These are phyloP conservation scores for Alligator sinensis DNA, from an alignment of 2,113 vertebrate genomes.

Conservation along the genomic window DNA sequence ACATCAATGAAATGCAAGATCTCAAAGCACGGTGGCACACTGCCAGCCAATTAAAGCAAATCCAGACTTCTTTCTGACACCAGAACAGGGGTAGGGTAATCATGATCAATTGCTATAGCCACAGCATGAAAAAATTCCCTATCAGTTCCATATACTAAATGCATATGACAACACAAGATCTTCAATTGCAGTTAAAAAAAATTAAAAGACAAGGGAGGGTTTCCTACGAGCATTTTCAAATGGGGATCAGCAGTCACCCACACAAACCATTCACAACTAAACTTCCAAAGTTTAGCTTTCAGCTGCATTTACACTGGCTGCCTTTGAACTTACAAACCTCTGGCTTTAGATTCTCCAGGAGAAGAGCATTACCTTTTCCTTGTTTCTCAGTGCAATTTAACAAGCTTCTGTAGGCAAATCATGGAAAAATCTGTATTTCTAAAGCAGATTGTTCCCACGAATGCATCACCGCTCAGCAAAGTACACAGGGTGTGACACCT, in stretches of 20 bases:
- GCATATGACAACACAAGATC: neutral
- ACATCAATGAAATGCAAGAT: neutral
- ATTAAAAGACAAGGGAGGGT: fast-evolving
- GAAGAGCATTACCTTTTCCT: neutral
- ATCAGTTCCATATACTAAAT: fast-evolving
- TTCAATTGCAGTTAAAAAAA: fast-evolving
- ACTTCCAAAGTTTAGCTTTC: neutral
- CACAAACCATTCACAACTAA: neutral
- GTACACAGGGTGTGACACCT: neutral
- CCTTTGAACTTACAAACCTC: no score
- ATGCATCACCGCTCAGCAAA: neutral
- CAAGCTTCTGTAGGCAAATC: neutral
- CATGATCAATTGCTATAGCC: neutral
- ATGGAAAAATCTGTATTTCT: neutral
- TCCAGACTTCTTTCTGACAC: neutral
- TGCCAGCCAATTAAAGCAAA: fast-evolving
- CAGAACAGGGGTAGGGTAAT: fast-evolving
- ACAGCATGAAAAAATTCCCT: neutral
- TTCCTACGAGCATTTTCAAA: fast-evolving
- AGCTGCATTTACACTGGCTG: no score
- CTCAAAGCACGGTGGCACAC: neutral
- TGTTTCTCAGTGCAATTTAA: fast-evolving
- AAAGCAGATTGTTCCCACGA: fast-evolving
- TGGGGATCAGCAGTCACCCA: neutral
- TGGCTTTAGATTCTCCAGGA: neutral